Base-by-base conservation (phyloP, 2,113 vertebrate genomes). In the Peromyscus polionotus region DNA sequence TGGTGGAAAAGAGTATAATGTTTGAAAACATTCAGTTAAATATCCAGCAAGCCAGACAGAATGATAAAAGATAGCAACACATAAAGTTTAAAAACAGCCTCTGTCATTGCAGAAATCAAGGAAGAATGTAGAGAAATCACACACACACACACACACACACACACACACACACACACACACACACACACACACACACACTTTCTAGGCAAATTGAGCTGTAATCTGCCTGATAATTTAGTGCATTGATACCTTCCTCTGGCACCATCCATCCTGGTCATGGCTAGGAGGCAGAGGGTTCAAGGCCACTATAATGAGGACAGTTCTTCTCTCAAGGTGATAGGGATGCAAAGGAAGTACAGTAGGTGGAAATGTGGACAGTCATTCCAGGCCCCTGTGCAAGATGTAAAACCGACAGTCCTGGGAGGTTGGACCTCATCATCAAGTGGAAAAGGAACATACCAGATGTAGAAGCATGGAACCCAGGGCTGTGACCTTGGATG, bases 21-120 rank as follows among this genome's bases (percentile, higher is more conserved):
- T 97, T 98, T 90, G 91, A 98, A 98, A 98, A 98, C 98, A 98
- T 97, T 97, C 95, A 91, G 95, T 1, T 26, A 95, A 97, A 93
- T 96, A 96, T 98, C 93, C 91, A 98, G 96, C 96, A 97, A 98
- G 96, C 97, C 97, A 98, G 98, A 98, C 97, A 97, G 97, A 98
- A 98, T 94, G 97, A 95, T 98, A 98, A 98, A 98, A 96, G 95
- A 98, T 97, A 90, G 84, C 97, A 98, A 98, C 98, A 97, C 98
- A 98, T 98, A 98, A 98, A 98, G 97, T 97, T 98, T 98, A 98
- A 98, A 98, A 98, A 97, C 97, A 98, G 96, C 95, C 75, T 98
- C 98, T 98, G 98, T 98, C 97, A 0, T 94, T 94, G 97, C 98
- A 98, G 79, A 98, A 98, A 97, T 97, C 96, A 97, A 98, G 91